phyloP scores from a whole-genome alignment of 2,797 vertebrate genomes.

The Chelon auratus region DNA sequence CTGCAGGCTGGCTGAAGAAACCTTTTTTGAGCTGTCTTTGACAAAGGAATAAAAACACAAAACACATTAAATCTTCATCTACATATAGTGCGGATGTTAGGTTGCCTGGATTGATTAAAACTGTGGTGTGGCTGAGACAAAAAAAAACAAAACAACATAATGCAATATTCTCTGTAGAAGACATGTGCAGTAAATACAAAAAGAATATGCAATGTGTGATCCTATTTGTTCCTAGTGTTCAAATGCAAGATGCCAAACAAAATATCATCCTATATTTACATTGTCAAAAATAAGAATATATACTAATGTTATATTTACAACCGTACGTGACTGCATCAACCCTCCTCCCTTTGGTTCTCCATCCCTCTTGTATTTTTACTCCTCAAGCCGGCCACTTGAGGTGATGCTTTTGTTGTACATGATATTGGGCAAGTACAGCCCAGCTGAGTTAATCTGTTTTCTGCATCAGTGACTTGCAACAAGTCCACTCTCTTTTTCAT shows the following conservation, averaged over 20 bases:
- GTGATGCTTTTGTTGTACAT: conserved; percentile 70
- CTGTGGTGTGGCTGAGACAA: neutral
- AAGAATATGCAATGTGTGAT: neutral
- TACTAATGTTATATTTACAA: neutral
- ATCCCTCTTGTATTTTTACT: conserved; percentile 26
- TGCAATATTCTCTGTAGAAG: neutral
- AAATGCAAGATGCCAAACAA: neutral
- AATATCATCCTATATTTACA: no score
- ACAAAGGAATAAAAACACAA: no score
- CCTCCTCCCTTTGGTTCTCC: neutral
- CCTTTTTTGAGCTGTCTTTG: neutral
- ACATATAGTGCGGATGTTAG: neutral
- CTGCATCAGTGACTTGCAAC: conserved; percentile 84
- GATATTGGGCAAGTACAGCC: conserved; percentile 69
- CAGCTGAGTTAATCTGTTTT: conserved; percentile 86
- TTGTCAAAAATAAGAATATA: neutral
- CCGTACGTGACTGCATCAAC: conserved; percentile 1
- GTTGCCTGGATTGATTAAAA: neutral
- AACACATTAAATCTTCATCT: neutral
- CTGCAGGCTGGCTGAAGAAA: neutral
- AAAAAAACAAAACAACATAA: neutral
- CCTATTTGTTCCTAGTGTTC: neutral
- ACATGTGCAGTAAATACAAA: neutral
- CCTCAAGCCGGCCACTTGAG: conserved; percentile 37
- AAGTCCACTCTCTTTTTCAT: conserved; percentile 86